phyloP scores from a whole-genome alignment of 2,113 vertebrate species.

The Cyprinus carpio region DNA sequence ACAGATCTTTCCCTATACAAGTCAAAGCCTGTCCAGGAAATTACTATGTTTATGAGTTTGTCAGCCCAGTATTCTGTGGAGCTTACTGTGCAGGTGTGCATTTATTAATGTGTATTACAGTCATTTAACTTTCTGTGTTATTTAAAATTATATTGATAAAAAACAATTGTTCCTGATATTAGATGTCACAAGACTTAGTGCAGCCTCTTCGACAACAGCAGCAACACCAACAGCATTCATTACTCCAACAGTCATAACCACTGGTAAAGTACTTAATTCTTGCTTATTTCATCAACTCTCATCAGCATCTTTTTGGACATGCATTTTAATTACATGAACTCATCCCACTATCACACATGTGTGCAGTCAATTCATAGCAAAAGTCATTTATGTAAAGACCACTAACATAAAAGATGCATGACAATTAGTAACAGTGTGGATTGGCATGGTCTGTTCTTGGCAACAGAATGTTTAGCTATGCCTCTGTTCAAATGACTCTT shows the following conservation, averaged over 20 bases:
- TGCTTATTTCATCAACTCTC: not conserved
- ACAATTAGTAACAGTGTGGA: not conserved
- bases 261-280: not conserved
- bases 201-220: not conserved
- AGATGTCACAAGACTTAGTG: not conserved
- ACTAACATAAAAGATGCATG: not conserved
- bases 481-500: not conserved
- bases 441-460: no score
- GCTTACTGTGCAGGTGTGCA: not conserved
- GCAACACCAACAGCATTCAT: not conserved
- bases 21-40: slow-evolving; percentile 6
- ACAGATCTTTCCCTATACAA: not conserved
- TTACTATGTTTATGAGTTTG: slow-evolving; percentile 5
- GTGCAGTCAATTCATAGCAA: not conserved
- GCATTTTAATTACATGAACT: not conserved
- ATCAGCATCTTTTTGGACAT: not conserved
- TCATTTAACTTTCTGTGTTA: not conserved
- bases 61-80: not conserved
- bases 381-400: not conserved
- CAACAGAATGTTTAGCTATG: not conserved
- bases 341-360: not conserved
- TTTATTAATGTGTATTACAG: not conserved
- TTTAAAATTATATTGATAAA: not conserved
- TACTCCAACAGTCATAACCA: not conserved
- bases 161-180: not conserved